phyloP scores from a whole-genome alignment of 2,888 invertebrate genomes.

The Diarsia dahlii region DNA sequence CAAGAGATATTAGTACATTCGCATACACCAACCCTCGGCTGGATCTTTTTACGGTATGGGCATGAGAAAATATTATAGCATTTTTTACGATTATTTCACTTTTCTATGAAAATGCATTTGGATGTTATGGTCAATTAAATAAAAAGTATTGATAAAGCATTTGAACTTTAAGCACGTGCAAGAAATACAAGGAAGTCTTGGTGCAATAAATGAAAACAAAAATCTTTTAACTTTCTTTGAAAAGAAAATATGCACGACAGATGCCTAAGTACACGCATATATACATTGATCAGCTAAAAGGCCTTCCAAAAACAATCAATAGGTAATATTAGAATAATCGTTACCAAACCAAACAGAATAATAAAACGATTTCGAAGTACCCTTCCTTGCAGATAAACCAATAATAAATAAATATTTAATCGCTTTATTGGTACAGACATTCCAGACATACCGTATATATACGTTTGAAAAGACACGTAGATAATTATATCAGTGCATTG shows the following conservation, averaged over 20 bases:
- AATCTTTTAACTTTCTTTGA: not conserved
- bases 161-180: constrained; percentile 11
- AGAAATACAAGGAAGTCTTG: not conserved
- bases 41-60: not conserved
- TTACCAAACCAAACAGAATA: constrained; percentile 52
- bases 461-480: constrained; percentile 17
- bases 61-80: too few species aligned
- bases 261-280: not conserved
- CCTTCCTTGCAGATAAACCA: not conserved
- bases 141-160: not conserved
- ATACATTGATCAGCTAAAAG: constrained; percentile 18
- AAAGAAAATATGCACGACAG: not conserved
- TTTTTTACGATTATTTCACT: constrained; percentile 7
- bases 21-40: not conserved
- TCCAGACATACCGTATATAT: not conserved
- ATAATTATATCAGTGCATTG: constrained; percentile 4
- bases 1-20: not conserved
- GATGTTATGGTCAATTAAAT: not conserved
- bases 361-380: constrained; percentile 17
- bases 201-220: not conserved
- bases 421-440: constrained; percentile 22
- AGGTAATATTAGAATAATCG: constrained; percentile 56
- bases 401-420: constrained; percentile 35
- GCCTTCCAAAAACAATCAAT: constrained; percentile 11
- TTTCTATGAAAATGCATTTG: not conserved